Base-by-base conservation (phyloP, 2,113 vertebrate species). In the Chrysemys picta region DNA sequence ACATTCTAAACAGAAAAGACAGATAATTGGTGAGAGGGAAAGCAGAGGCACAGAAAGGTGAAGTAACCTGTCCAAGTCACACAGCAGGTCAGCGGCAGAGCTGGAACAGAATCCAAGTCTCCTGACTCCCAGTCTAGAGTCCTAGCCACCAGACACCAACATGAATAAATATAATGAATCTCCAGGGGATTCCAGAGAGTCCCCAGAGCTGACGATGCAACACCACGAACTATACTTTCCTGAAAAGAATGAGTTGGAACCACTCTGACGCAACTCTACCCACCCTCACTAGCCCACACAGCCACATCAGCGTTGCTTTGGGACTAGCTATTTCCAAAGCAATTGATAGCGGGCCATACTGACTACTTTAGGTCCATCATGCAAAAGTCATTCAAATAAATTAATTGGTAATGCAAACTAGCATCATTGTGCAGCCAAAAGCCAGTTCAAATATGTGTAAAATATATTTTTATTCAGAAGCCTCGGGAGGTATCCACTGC, bases 381-480 rank as follows among this genome's bases (percentile, higher is more conserved):
- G 0, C 13, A 87, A 50, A 75, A 27, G 7, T 50, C 45, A 35
- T 91, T 47, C 19, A 10, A 79, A 13, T 80, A 79, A 93, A 91
- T 75, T 19, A 57, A 49, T 4, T 19, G 22, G 0, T 27, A 75
- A 12, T 56, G 6, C 0, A 0, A 29, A 17, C 82, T 93, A 83
- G 42, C 84, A 54, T 85, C 29, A 25, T 82, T 11, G 31, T 92
- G 65, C 81, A 88, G 81, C 9, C 45, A 53, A 42, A 45, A 25
- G 88, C 45, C 93, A 45, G 25, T 88, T 96, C 78, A 94, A 93
- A 65, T n/a, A 50, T 47, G 14, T 25, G 90, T 84, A 38, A 72
- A 72, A 72, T 72, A 31, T 88, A 42, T 89, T 84, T 11, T 52
- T 14, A 78, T 0, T 82, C 85, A 89, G 94, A 89, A 95, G 54